These are phyloP conservation scores for Proisotoma minuta DNA, from an alignment of 2,888 invertebrate species.

Conservation along the genomic window DNA sequence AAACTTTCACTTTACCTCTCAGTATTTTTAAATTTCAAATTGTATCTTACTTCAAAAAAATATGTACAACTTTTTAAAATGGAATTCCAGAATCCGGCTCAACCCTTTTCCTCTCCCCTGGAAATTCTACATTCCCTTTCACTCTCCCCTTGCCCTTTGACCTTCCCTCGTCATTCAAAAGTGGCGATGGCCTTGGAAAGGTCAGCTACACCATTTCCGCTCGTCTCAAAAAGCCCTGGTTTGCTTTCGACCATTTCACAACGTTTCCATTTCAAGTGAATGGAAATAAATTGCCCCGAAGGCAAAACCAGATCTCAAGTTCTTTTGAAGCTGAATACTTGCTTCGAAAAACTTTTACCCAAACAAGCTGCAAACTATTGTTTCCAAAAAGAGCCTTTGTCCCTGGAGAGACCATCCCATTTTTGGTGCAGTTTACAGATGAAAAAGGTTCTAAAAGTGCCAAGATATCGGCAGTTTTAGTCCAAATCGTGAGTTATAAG, in stretches of 20 bases:
- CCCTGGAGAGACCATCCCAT: background rate
- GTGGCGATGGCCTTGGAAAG: background rate
- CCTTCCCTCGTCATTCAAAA: background rate
- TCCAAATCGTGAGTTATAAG: background rate
- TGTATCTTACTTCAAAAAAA: too few relatives aligned
- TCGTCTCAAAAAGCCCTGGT: background rate
- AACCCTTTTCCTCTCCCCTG: slow-evolving; percentile 1
- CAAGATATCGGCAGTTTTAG: too few relatives aligned
- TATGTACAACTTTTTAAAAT: too few relatives aligned
- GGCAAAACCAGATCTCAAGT: background rate
- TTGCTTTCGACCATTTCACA: background rate
- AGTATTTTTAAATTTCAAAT: too few relatives aligned
- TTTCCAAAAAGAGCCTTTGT: background rate
- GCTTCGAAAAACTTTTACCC: background rate
- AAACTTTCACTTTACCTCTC: too few relatives aligned
- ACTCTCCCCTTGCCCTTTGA: slow-evolving; percentile 5
- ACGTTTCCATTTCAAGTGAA: background rate
- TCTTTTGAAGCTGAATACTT: background rate
- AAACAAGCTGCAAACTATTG: background rate
- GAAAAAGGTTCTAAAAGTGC: too few relatives aligned
- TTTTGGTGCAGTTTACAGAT: too few relatives aligned
- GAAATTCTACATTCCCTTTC: slow-evolving; percentile 1
- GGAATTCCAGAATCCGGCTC: slow-evolving; percentile 9
- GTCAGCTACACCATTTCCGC: background rate
- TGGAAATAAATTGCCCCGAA: background rate